Evolutionary conservation across 2,797 vertebrate species (phyloP), one percentile per base, ranked within the genome.

Genomic region (Sebastolobus alascanus): DNA sequence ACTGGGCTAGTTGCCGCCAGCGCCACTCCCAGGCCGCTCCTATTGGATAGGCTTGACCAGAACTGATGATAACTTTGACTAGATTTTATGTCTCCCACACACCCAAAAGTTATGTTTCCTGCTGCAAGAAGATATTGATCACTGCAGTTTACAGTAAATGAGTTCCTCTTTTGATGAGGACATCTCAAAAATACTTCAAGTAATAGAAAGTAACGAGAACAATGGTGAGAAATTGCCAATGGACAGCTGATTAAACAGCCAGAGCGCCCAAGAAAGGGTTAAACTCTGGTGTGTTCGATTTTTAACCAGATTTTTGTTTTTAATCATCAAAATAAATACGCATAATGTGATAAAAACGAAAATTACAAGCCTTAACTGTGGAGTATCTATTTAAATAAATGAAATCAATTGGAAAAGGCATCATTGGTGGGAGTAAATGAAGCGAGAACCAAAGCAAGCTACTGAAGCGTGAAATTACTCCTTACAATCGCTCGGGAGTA

Each of bases 381-480:
- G 9, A 73, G 33, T 64, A 78, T 69, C 56, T 77, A 52, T 83
- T 83, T 43, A 79, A 87, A 77, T 83, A 73, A 80, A 85, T 82
- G 2, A 84, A 87, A 80, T 87, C 38, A 80, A 80, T 84, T 81
- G 68, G 73, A 75, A 84, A 75, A 81, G 38, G 65, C 68, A 79
- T 75, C n/a, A 77, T 33, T 83, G 73, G 72, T 66, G 8, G 64
- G 65, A 52, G 77, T 52, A 87, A 91, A 92, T 86, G 77, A 87
- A 91, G 80, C 38, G 16, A 83, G 66, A 84, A 70, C 68, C 80
- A 71, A 73, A 82, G 67, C 29, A 22, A 70, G 60, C 68, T 38
- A 37, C 54, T 22, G 75, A 83, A 68, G 84, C 84, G 38, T 90
- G 86, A 92, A 93, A 92, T 93, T 70, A 92, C 87, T 87, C 82